phyloP scores from a whole-genome alignment of 2,888 invertebrate genomes.

The Melieria picta region DNA sequence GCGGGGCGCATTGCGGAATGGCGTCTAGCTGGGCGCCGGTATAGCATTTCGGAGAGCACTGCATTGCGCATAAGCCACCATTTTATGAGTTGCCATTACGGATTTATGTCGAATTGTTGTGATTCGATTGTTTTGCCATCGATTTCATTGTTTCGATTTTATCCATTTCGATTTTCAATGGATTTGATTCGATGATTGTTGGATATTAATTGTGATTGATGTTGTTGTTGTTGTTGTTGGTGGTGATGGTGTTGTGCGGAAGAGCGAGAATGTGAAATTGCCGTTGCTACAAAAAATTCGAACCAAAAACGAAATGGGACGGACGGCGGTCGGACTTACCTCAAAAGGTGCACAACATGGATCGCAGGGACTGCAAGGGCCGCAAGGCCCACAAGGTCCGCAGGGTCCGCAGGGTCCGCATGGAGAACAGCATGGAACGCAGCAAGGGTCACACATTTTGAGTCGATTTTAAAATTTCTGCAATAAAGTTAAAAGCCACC shows the following conservation, averaged over 20 bases:
- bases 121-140: not conserved
- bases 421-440: slow-evolving; percentile 46
- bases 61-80: not conserved
- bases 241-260: slow-evolving; percentile 1
- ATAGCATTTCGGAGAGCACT: slow-evolving; percentile 61
- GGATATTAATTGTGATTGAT: not conserved
- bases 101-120: not conserved
- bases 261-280: slow-evolving; percentile 30
- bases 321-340: slow-evolving; percentile 49
- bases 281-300: slow-evolving; percentile 22
- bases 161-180: not conserved
- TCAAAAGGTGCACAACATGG: slow-evolving; percentile 63
- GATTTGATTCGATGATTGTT: not conserved
- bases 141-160: not conserved
- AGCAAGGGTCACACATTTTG: slow-evolving; percentile 57
- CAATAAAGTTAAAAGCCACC: slow-evolving; percentile 19
- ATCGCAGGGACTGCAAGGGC: slow-evolving; percentile 56
- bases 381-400: slow-evolving; percentile 48
- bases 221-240: slow-evolving; percentile 1
- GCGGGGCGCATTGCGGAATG: slow-evolving; percentile 59
- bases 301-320: not conserved
- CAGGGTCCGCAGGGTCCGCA: slow-evolving; percentile 49
- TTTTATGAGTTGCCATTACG: not conserved
- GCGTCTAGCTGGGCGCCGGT: slow-evolving; percentile 58
- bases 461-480: slow-evolving; percentile 41